Percentiles rank a stretch among this genome's conserved stretches.
Evolutionary conservation across 2,888 invertebrate genomes (phyloP).

Genomic region (Drosophila planitibia): DNA sequence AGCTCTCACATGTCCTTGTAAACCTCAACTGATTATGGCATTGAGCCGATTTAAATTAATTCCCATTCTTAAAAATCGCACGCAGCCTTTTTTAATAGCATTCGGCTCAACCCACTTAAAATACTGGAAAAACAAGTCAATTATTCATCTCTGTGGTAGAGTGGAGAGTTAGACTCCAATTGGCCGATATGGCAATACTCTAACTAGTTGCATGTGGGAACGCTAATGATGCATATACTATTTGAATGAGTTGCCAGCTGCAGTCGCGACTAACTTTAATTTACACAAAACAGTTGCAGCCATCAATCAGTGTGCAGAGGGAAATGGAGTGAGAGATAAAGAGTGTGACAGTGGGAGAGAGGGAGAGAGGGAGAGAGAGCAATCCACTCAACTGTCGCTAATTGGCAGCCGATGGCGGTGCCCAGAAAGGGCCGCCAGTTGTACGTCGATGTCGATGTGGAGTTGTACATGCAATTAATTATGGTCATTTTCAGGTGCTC

Average conservation of each 20-base stretch:
- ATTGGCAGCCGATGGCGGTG: slow-evolving; percentile 58
- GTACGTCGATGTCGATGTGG: slow-evolving; percentile 31
- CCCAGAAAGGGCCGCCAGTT: slow-evolving; percentile 54
- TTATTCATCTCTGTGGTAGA: neutral
- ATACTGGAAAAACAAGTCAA: neutral
- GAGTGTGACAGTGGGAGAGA: no score
- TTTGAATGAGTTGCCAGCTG: slow-evolving; percentile 37
- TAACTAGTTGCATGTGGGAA: slow-evolving; percentile 9
- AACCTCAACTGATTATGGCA: neutral
- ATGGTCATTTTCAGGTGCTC: slow-evolving; percentile 78
- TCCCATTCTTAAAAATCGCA: neutral
- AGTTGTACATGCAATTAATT: slow-evolving; percentile 80
- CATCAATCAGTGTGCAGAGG: slow-evolving; percentile 51
- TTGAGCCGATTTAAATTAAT: neutral
- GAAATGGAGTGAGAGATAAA: slow-evolving; percentile 23
- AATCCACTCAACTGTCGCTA: slow-evolving; percentile 54
- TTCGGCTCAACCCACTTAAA: neutral
- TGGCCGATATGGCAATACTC: slow-evolving; percentile 3
- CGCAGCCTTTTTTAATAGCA: neutral
- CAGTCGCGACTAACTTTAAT: slow-evolving; percentile 22
- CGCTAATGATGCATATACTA: slow-evolving; percentile 29
- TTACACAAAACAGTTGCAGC: slow-evolving; percentile 1
- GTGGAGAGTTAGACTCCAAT: neutral
- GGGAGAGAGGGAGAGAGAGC: neutral
- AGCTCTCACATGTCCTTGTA: neutral